Conservation (phyloP, 2,888 invertebrate genomes). For the Trachelus stipa region DNA sequence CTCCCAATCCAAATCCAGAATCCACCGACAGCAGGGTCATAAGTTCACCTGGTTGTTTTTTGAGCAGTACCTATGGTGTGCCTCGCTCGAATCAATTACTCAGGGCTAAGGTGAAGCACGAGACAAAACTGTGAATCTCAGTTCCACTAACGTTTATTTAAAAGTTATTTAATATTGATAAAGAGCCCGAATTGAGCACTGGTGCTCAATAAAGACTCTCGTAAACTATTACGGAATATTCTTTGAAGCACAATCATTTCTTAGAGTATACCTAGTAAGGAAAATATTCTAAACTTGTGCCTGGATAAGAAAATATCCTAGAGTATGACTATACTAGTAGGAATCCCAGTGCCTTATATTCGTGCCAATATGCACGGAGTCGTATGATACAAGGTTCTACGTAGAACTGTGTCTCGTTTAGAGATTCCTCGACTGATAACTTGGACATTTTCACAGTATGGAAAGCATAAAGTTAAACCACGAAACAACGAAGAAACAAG, state of each 20-base stretch:
- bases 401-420: not conserved
- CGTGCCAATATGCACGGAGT: not conserved
- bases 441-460: not conserved
- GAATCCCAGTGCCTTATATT: not conserved
- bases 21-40: slow-evolving; percentile 31
- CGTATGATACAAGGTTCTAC: not conserved
- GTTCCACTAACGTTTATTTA: not conserved
- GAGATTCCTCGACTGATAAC: not conserved
- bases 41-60: slow-evolving; percentile 45
- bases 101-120: slow-evolving; percentile 61
- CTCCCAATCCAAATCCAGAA: slow-evolving; percentile 39
- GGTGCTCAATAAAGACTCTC: not conserved
- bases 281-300: not conserved
- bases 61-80: slow-evolving; percentile 52
- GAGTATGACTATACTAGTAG: not conserved
- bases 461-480: not conserved
- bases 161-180: not conserved
- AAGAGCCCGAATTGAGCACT: not conserved
- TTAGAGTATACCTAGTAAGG: not conserved
- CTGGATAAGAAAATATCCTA: not conserved
- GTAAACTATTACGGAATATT: not conserved
- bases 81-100: slow-evolving; percentile 56
- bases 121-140: slow-evolving; percentile 57
- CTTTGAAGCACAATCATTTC: not conserved
- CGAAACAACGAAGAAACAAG: not conserved